These are phyloP conservation scores for Ctenosaura bakeri DNA, from an alignment of 2,797 vertebrate species.

Conservation along the genomic window DNA sequence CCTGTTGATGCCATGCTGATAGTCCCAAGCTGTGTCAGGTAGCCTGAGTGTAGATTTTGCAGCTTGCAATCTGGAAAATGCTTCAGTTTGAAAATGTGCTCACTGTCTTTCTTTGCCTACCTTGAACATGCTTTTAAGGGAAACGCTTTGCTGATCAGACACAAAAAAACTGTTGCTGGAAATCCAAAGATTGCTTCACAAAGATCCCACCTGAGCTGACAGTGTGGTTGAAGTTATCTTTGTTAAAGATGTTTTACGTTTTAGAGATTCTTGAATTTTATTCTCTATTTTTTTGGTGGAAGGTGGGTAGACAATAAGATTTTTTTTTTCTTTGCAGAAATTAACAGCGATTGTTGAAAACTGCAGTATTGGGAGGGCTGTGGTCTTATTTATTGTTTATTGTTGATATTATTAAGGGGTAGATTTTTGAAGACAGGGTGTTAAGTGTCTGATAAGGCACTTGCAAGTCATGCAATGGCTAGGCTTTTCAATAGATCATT, in stretches of 20 bases:
- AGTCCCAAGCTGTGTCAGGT: background rate
- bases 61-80: background rate
- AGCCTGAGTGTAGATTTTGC: background rate
- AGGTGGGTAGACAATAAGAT: background rate
- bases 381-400: constrained; percentile 39
- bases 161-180: constrained; percentile 12
- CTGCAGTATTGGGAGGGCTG: constrained; percentile 17
- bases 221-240: constrained; percentile 1
- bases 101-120: background rate
- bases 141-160: constrained; percentile 18
- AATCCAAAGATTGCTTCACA: constrained; percentile 24
- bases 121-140: no score
- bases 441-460: constrained; percentile 52
- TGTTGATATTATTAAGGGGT: background rate
- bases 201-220: background rate
- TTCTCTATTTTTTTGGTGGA: background rate
- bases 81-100: background rate
- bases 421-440: constrained; percentile 20
- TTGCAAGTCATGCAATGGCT: constrained; percentile 49
- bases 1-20: background rate
- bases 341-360: constrained; percentile 16
- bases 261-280: constrained; percentile 5
- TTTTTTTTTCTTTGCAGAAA: background rate
- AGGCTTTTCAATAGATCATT: constrained; percentile 42
- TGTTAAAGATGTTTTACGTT: background rate